Percentiles rank a stretch among this genome's conserved stretches.
phyloP scores from a whole-genome alignment of 1,140 invertebrate genomes.

The Bacillus rossius region DNA sequence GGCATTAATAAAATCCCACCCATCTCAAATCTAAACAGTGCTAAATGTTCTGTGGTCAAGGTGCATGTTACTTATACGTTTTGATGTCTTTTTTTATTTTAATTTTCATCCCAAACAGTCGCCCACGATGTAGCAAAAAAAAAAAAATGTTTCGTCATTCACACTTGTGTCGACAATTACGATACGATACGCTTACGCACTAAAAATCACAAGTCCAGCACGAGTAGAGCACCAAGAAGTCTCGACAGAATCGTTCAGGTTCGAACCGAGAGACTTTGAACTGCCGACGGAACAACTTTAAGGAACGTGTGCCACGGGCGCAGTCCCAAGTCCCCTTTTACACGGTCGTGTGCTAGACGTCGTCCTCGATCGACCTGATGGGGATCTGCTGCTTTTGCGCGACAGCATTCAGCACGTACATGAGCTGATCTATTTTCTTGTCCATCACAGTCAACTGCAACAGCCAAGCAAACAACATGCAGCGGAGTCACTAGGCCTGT shows the following conservation, averaged over 20 bases:
- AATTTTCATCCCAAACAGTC: too few species aligned
- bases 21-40: too few species aligned
- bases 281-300: background rate
- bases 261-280: background rate
- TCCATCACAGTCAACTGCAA: slow-evolving; percentile 62
- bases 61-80: too few species aligned
- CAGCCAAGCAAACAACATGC: slow-evolving; percentile 4
- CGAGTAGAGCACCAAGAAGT: background rate
- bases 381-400: slow-evolving; percentile 53
- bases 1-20: too few species aligned
- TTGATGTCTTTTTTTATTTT: too few species aligned
- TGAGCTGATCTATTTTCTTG: slow-evolving; percentile 62
- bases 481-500: too few species aligned
- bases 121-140: too few species aligned
- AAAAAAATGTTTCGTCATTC: too few species aligned
- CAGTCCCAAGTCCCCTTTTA: background rate
- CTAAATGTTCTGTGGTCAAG: too few species aligned
- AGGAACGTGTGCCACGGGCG: background rate
- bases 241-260: background rate
- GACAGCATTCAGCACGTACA: slow-evolving; percentile 57
- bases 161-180: background rate
- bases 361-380: slow-evolving; percentile 33
- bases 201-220: background rate
- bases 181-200: background rate
- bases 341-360: slow-evolving; percentile 24